A percentile compares a stretch with the other conserved stretches of the same genome.
These are phyloP conservation scores for Lycia hirtaria DNA, from an alignment of 2,888 invertebrate species.

Conservation along the genomic window DNA sequence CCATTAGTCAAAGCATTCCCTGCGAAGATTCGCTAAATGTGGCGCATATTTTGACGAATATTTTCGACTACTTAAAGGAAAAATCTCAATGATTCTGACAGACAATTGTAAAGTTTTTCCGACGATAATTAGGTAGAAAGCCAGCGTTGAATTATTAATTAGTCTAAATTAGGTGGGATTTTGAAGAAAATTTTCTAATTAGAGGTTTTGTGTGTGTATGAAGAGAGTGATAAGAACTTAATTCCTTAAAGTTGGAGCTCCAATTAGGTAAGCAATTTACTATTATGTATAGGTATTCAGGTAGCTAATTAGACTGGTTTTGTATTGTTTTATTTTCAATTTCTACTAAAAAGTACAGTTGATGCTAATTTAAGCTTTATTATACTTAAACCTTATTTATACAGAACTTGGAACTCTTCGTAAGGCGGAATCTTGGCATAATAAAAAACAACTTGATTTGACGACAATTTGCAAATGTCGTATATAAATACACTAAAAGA, in stretches of 20 bases:
- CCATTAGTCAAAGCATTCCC: conserved; percentile 17
- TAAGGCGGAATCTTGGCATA: no score
- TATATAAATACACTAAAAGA: no score
- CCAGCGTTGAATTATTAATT: conserved; percentile 40
- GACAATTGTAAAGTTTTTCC: conserved; percentile 46
- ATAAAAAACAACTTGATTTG: no score
- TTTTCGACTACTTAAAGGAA: conserved; percentile 41
- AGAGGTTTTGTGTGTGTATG: conserved; percentile 32
- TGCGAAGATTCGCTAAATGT: conserved; percentile 14
- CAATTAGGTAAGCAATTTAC: conserved; percentile 25
- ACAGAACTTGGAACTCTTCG: no score
- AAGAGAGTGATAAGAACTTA: conserved; percentile 27
- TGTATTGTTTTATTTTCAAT: no score
- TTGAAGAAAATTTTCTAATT: conserved; percentile 36
- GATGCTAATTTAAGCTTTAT: no score
- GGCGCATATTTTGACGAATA: conserved; percentile 26
- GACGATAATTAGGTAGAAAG: conserved; percentile 34
- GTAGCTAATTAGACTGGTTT: neutral
- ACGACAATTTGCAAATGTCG: no score
- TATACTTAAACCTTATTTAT: no score
- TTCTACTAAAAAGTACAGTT: no score
- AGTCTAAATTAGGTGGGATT: conserved; percentile 39
- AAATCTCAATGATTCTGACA: conserved; percentile 42
- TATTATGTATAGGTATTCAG: conserved; percentile 6
- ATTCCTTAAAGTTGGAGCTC: conserved; percentile 6